These are phyloP conservation scores for Exocentrus adspersus DNA, from an alignment of 2,888 invertebrate genomes.

Conservation along the genomic window DNA sequence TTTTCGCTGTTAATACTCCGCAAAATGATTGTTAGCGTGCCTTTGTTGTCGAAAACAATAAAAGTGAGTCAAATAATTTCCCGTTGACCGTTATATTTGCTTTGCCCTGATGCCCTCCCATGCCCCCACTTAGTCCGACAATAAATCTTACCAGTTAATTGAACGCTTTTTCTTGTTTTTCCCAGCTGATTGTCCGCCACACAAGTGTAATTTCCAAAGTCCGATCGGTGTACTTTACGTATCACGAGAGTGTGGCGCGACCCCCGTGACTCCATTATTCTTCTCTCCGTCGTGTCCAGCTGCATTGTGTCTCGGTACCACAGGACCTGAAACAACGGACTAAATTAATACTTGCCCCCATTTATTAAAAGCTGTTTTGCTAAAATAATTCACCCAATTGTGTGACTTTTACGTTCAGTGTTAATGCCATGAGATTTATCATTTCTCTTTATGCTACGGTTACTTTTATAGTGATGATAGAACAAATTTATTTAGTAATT, in stretches of 20 bases:
- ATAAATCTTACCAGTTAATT: conserved; percentile 69
- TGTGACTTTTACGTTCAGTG: neutral
- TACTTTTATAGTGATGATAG: neutral
- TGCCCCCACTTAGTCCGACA: conserved; percentile 27
- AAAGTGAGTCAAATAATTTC: neutral
- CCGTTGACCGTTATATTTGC: conserved; percentile 17
- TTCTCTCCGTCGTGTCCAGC: conserved; percentile 73
- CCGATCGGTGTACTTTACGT: conserved; percentile 73
- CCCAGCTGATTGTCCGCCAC: conserved; percentile 76
- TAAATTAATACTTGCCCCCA: neutral
- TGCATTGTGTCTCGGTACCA: conserved; percentile 77
- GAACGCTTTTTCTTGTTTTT: conserved; percentile 72
- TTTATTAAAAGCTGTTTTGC: conserved; percentile 3
- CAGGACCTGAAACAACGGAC: conserved; percentile 66
- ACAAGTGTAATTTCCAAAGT: conserved; percentile 78
- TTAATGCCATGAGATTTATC: neutral
- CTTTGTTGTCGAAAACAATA: no score
- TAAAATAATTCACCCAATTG: neutral
- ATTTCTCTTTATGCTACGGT: neutral
- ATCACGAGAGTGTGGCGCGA: conserved; percentile 75
- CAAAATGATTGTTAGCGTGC: no score
- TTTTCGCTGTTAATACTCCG: no score
- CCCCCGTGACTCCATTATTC: conserved; percentile 74
- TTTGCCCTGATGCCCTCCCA: conserved; percentile 16
- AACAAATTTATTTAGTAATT: neutral